These are phyloP conservation scores for Hylyphantes graminicola DNA, from an alignment of 1,140 invertebrate genomes.

Conservation along the genomic window DNA sequence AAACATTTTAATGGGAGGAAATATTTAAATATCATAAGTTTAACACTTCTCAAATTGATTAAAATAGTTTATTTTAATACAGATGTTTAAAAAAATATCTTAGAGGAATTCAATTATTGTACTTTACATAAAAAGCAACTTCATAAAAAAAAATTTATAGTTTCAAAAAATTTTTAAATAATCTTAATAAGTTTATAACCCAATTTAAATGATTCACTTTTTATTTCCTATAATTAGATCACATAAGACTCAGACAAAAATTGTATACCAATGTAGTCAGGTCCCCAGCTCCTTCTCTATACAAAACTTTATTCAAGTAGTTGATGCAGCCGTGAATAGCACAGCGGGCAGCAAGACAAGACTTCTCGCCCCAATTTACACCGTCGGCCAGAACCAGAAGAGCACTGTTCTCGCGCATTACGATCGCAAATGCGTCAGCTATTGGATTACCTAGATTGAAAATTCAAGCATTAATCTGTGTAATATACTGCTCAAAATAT, in stretches of 20 bases:
- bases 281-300: conserved; percentile 65
- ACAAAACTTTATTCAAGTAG: conserved; percentile 83
- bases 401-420: conserved; percentile 81
- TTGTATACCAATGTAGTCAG: conserved; percentile 46
- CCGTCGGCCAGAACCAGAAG: conserved; percentile 89
- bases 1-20: no score
- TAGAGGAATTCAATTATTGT: no score
- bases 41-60: no score
- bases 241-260: background rate
- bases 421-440: conserved; percentile 89
- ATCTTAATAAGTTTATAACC: background rate
- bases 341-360: conserved; percentile 85
- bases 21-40: no score
- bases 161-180: no score
- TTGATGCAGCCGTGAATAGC: conserved; percentile 89
- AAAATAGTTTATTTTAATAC: no score
- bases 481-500: background rate
- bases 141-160: no score
- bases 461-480: background rate
- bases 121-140: no score
- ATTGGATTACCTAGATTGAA: conserved; percentile 80
- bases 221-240: background rate
- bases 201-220: background rate
- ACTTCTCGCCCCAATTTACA: conserved; percentile 93
- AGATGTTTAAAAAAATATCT: no score